Evolutionary conservation across 2,888 invertebrate species (phyloP), one percentile per base, ranked within the genome.

Genomic region (Chironomus tentans): DNA sequence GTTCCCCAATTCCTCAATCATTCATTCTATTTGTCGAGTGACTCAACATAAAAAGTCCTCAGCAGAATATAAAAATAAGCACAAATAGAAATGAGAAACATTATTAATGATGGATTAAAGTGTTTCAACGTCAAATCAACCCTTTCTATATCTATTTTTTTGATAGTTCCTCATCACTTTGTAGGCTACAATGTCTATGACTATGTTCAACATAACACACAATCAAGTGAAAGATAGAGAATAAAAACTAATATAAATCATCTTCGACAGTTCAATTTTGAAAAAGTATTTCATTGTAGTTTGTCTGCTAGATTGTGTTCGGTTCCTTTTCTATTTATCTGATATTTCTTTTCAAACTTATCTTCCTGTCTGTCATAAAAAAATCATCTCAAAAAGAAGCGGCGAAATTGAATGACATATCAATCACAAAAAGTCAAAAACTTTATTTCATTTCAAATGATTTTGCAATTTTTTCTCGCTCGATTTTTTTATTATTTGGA

Each of bases 101-200:
- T 56, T 56, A 56, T 21, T 72, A 61, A 61, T 72, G 72, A 72
- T 72, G 28, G 72, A 72, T 72, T 56, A 72, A 72, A 72, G 72
- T 72, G 72, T 72, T 61, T 72, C 62, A 62, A 72, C 38, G 61
- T 72, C 72, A 62, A 50, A 70, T 72, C 72, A 72, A 72, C 72
- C 72, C 72, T 72, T 72, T 72, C 22, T 18, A 7, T 22, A 50
- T 28, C n/a, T n/a, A n/a, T n/a, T n/a, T 38, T 18, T 62, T 38
- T 18, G 38, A 38, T 38, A 38, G 38, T 38, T 38, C 7, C 10
- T 38, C 10, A 10, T 38, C 38, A 38, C 38, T 10, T 38, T 38
- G 38, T 38, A n/a, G 38, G 10, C 38, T 38, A 38, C 38, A 38
- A 38, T n/a, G n/a, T 38, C 38, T 7, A 38, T 38, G 10, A 38